Conservation (phyloP, 1,140 invertebrate species). For the Adoxophyes honmai region DNA sequence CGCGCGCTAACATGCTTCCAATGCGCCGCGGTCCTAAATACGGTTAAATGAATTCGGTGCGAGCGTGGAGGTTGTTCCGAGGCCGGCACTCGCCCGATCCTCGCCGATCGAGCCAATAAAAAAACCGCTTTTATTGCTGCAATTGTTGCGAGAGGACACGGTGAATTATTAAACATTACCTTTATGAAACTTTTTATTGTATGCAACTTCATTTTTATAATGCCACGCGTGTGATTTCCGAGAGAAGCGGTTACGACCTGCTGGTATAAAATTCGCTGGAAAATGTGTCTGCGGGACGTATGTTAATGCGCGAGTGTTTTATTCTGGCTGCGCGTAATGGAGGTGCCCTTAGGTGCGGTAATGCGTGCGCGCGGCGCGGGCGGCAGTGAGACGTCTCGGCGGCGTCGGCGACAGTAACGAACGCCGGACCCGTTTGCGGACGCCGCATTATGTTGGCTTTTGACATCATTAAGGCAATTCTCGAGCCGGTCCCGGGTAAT, state of each 20-base stretch:
- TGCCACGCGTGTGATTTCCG: conserved; percentile 19
- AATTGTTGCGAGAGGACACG: conserved; percentile 40
- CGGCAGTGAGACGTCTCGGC: conserved; percentile 52
- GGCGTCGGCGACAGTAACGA: conserved; percentile 60
- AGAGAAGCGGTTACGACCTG: conserved; percentile 14
- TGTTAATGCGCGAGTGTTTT: conserved; percentile 32
- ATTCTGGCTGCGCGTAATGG: conserved; percentile 29
- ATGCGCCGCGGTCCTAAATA: conserved; percentile 48
- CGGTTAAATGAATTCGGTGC: conserved; percentile 52
- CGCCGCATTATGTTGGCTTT: conserved; percentile 58
- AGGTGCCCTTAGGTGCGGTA: conserved; percentile 26
- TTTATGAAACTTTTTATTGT: conserved; percentile 33
- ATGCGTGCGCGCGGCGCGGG: conserved; percentile 36
- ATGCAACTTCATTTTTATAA: conserved; percentile 34
- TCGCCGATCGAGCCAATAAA: conserved; percentile 41
- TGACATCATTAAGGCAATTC: conserved; percentile 63
- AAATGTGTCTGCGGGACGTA: conserved; percentile 21
- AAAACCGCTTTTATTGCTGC: conserved; percentile 42
- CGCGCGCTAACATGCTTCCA: conserved; percentile 40
- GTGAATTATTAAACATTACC: conserved; percentile 38
- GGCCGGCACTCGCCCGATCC: conserved; percentile 44
- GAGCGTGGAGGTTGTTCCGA: conserved; percentile 41
- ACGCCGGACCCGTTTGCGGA: conserved; percentile 53
- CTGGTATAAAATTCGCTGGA: conserved; percentile 24
- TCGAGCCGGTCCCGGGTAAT: conserved; percentile 32